Evolutionary conservation across 2,113 vertebrate genomes (phyloP), one percentile per base, ranked within the genome.

Genomic region (Hiodon tergisus): DNA sequence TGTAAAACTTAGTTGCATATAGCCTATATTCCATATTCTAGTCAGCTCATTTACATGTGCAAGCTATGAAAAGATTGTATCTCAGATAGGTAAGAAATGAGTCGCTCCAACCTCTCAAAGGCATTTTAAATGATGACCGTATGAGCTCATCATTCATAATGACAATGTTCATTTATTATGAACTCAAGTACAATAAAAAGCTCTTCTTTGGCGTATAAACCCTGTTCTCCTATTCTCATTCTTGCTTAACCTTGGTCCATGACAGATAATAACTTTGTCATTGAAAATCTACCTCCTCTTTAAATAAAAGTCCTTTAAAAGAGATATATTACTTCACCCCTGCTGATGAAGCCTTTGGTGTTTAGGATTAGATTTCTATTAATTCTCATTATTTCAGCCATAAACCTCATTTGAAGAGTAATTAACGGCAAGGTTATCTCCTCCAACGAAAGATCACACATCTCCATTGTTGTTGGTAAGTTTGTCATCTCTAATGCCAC

Each of bases 111-210:
- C 83, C 83, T 87, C 83, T 80, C 80, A 75, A 81, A 31, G 81
- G 80, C 77, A 50, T 84, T 90, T 87, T 89, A 85, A 88, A 90
- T 88, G 87, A 86, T 66, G 78, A 78, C 76, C 78, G 67, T 31
- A 71, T 81, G 61, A 81, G 80, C 81, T 87, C 90, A 91, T 92
- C 86, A 85, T 86, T 91, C 88, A 91, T 88, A 85, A 88, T 88
- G 89, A 90, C 90, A 87, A 81, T 87, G 88, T 89, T 90, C 87
- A 89, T 90, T 85, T 89, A 89, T 89, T 90, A 89, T 79, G 67
- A 78, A 83, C 84, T 86, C 75, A 82, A 86, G 88, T 89, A 87
- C 84, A 86, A 89, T 88, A 89, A 86, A 89, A 83, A 82, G 74
- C 79, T 78, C 76, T 84, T 82, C 78, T 85, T 72, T 77, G 78